phyloP scores from a whole-genome alignment of 2,797 vertebrate genomes.

The Mustela erminea region DNA sequence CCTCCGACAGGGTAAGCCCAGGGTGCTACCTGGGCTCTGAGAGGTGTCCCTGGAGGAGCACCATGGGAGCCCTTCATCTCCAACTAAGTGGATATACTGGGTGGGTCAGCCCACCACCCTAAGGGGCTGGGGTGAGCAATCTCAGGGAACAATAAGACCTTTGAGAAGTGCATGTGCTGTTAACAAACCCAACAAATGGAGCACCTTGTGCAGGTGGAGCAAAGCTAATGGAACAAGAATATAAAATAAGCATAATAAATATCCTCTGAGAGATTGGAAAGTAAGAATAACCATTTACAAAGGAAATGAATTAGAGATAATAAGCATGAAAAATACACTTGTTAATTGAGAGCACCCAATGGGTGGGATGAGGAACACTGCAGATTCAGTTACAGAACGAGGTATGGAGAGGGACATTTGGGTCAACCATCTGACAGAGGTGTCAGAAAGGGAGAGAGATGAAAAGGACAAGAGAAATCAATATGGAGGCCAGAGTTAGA shows the following conservation, averaged over 20 bases:
- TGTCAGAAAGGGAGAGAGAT: not conserved
- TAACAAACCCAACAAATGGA: not conserved
- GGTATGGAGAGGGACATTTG: not conserved
- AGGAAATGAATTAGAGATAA: not conserved
- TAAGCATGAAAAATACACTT: not conserved
- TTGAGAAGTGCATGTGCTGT: not conserved
- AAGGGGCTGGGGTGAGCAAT: rapidly evolving
- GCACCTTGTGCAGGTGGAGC: not conserved
- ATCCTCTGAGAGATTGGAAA: not conserved
- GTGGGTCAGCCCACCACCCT: too few species aligned
- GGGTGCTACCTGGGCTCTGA: not conserved
- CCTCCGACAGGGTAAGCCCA: not conserved
- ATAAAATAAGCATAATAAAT: not conserved
- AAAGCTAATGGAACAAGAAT: not conserved
- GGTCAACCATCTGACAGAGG: not conserved
- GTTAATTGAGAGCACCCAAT: not conserved
- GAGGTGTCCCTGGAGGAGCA: not conserved
- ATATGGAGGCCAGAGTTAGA: not conserved
- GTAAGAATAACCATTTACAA: not conserved
- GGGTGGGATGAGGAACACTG: not conserved
- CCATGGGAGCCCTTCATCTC: not conserved
- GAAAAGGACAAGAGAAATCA: not conserved
- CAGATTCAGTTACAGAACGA: not conserved
- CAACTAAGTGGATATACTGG: not conserved
- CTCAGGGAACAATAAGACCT: not conserved